Evolutionary conservation across 2,797 vertebrate genomes (phyloP), one percentile per base, ranked within the genome.

Genomic region (Mallotus villosus): DNA sequence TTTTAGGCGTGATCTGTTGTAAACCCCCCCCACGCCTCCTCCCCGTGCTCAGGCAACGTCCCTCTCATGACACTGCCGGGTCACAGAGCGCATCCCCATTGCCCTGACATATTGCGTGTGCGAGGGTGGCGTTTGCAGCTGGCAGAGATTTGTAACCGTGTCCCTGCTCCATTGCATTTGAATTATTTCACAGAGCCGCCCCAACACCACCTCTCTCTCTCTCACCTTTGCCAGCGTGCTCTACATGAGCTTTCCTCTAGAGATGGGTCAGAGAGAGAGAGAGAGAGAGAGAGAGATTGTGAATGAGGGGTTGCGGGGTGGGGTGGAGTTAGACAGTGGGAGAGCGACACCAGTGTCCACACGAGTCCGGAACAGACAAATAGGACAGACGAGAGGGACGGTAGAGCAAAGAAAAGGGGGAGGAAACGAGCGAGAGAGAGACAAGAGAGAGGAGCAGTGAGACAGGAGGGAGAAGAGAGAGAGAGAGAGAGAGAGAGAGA

Each of bases 161-260:
- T 96, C 94, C 93, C 94, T 96, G 96, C 93, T 96, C 95, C 95
- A 95, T 94, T 96, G 95, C 94, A 94, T 98, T 96, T 96, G 95
- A 99, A 96, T 98, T 96, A 98, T 97, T 97, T 94, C 90, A 21
- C 93, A 90, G 92, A 90, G 37, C 9, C 70, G 60, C 55, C 21
- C 49, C 14, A 2, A 5, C n/a, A 4, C 16, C 46, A 12, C 46
- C 46, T 7, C 3, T 21, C 19, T 14, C 6, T 22, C 12, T 34
- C n/a, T 68, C 37, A 67, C 59, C 32, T 65, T 46, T 29, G 58
- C 6, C 32, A 32, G 32, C 6, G 32, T 32, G 89, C 91, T 94
- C 94, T 92, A 92, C 93, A 93, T 94, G 92, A 89, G 90, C 90
- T 88, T 17, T 51, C 46, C 91, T 87, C 68, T 21, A 22, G 57